Conservation (phyloP, 2,113 vertebrate species). For the Mobula hypostoma region DNA sequence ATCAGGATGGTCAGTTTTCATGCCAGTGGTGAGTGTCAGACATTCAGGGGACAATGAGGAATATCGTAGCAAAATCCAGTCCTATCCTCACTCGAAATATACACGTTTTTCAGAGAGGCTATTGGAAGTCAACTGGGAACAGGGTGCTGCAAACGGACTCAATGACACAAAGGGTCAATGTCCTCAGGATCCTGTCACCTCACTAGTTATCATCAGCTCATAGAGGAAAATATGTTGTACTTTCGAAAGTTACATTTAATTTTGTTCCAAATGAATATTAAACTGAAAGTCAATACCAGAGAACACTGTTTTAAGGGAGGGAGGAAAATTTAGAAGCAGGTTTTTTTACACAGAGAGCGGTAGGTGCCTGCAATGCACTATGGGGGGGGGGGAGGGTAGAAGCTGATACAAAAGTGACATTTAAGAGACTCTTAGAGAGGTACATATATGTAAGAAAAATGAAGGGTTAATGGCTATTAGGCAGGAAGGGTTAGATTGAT, state of each 20-base stretch:
- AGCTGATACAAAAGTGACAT: too few relatives aligned
- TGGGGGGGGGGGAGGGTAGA: too few relatives aligned
- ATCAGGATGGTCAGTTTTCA: not conserved
- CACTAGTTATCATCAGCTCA: not conserved
- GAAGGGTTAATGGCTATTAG: too few relatives aligned
- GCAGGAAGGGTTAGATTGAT: too few relatives aligned
- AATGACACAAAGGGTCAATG: not conserved
- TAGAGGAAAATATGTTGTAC: not conserved
- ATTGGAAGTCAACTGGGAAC: not conserved
- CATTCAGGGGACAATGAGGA: not conserved
- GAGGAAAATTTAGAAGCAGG: too few relatives aligned
- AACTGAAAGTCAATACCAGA: not conserved
- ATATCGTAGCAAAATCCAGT: not conserved
- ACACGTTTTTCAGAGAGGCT: not conserved
- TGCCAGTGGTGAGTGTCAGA: not conserved
- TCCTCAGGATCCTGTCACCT: not conserved
- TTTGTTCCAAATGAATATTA: slow-evolving; percentile 10
- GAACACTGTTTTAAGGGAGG: too few relatives aligned
- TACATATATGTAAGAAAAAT: too few relatives aligned
- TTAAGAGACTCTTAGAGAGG: too few relatives aligned
- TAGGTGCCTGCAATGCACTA: too few relatives aligned
- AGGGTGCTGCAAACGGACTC: not conserved
- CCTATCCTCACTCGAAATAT: not conserved
- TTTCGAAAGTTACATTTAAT: not conserved
- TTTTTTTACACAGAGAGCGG: too few relatives aligned